Evolutionary conservation across 1,140 invertebrate species (phyloP).

Genomic region (Tribolium madens): DNA sequence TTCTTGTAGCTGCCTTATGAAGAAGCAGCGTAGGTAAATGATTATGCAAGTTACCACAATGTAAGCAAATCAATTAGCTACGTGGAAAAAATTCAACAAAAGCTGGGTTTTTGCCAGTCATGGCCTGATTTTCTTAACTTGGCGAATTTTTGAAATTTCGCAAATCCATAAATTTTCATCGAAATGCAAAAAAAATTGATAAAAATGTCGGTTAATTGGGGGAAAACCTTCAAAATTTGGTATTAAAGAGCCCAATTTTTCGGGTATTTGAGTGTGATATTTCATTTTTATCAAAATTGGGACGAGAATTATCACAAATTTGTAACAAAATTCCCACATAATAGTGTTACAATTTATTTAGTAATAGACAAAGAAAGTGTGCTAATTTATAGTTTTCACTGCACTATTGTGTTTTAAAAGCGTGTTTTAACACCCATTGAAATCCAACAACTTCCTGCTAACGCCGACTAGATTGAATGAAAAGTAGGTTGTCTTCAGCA

Average conservation of each 20-base stretch:
- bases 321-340: neutral
- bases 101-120: neutral
- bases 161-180: no score
- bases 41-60: neutral
- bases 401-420: constrained; percentile 16
- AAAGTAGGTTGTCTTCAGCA: neutral
- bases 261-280: no score
- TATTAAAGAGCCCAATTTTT: no score
- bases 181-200: no score
- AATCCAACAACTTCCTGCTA: neutral
- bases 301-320: no score
- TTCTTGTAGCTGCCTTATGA: neutral
- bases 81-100: neutral
- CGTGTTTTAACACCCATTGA: constrained; percentile 15
- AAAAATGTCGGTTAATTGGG: no score
- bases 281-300: no score
- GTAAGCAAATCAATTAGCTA: neutral
- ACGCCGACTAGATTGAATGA: neutral
- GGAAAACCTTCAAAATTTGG: no score
- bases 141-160: neutral
- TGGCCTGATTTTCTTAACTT: neutral
- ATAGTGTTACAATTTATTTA: neutral
- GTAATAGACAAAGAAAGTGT: constrained; percentile 20
- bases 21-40: neutral
- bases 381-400: constrained; percentile 5